These are phyloP conservation scores for Drosophila chauvacae DNA, from an alignment of 1,140 invertebrate species.

Conservation along the genomic window DNA sequence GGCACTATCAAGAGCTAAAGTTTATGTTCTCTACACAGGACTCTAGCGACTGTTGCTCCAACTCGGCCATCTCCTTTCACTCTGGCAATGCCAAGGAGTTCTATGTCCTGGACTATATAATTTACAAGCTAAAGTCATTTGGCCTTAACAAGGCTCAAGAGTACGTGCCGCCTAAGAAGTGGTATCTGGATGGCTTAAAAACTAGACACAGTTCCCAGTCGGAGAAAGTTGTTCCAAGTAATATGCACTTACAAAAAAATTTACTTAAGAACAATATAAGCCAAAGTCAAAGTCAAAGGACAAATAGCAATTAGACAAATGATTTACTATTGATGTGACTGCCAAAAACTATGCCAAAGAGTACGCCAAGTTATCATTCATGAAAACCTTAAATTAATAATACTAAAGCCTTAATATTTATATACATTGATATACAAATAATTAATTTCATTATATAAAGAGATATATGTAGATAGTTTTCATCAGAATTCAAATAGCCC, in stretches of 20 bases:
- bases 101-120: slow-evolving; percentile 97
- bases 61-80: slow-evolving; percentile 97
- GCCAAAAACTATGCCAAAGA: slow-evolving; percentile 52
- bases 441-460: not conserved
- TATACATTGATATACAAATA: not conserved
- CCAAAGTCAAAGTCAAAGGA: not conserved
- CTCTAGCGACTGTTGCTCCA: slow-evolving; percentile 93
- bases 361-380: not conserved
- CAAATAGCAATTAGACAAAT: not conserved
- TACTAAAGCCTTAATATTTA: not conserved
- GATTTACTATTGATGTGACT: slow-evolving; percentile 12
- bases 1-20: not conserved
- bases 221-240: not conserved
- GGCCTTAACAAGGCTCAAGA: slow-evolving; percentile 85
- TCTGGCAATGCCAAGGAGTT: slow-evolving; percentile 95
- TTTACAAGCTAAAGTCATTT: slow-evolving; percentile 96
- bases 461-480: not conserved
- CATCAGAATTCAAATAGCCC: not conserved
- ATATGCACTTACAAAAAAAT: not conserved
- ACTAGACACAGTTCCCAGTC: not conserved
- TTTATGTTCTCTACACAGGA: slow-evolving; percentile 84
- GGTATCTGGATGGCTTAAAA: not conserved
- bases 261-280: not conserved
- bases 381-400: not conserved
- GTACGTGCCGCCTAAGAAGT: not conserved